phyloP scores from a whole-genome alignment of 2,888 invertebrate genomes.

The Synanthedon tipuliformis region DNA sequence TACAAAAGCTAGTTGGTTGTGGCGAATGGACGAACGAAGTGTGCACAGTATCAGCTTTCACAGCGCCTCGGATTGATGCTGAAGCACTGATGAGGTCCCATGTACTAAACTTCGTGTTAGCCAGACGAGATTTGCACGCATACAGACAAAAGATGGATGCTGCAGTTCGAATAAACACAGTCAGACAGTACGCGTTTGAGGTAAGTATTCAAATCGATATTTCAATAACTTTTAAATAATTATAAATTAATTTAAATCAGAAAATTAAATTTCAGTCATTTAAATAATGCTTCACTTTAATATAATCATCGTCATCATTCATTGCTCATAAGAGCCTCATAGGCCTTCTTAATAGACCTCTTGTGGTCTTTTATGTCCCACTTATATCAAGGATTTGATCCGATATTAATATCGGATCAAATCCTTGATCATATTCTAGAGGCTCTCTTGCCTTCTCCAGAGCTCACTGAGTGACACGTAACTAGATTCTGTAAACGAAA shows the following conservation, averaged over 20 bases:
- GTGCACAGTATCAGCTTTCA: conserved; percentile 45
- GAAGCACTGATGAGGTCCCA: conserved; percentile 80
- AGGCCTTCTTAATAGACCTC: neutral
- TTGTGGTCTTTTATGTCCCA: too few relatives aligned
- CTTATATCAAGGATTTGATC: too few relatives aligned
- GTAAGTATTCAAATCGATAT: conserved; percentile 34
- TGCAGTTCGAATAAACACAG: conserved; percentile 82
- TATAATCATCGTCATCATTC: too few relatives aligned
- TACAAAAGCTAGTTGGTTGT: conserved; percentile 79
- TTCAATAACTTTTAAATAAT: neutral
- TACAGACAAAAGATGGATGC: conserved; percentile 89
- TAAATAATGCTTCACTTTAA: too few relatives aligned
- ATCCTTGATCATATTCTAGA: too few relatives aligned
- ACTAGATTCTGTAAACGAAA: too few relatives aligned
- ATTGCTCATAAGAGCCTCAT: too few relatives aligned
- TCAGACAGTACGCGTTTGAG: conserved; percentile 90
- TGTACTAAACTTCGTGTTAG: conserved; percentile 87
- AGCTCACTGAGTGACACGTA: too few relatives aligned
- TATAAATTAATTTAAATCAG: neutral
- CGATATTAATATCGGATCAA: too few relatives aligned
- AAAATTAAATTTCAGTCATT: neutral
- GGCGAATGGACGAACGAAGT: conserved; percentile 25
- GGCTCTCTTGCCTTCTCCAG: too few relatives aligned
- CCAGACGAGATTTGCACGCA: conserved; percentile 86
- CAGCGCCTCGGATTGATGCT: conserved; percentile 50